Evolutionary conservation across 2,113 vertebrate species (phyloP), one percentile per base, ranked within the genome.

Genomic region (Dicaeum eximium): DNA sequence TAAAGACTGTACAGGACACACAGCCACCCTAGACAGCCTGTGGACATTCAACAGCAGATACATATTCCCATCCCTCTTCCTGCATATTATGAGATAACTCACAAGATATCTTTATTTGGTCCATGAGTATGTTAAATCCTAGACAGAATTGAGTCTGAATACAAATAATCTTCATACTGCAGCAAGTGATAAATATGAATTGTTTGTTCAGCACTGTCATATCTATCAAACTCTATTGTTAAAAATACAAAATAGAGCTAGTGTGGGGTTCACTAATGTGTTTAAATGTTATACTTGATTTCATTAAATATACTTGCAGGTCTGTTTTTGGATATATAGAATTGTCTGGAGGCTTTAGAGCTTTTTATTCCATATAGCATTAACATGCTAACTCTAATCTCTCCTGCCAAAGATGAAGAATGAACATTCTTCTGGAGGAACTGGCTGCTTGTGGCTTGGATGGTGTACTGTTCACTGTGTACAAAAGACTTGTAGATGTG

Each of bases 81-180:
- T 94, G 94, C 91, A 88, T 72, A 53, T 90, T 88, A 58, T 80
- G 83, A 97, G 94, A 95, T 96, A 95, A 69, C 84, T 96, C 93
- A 92, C 67, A 94, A 95, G 93, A 78, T 86, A 6, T 47, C 86
- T 97, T 97, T 89, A 85, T 97, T 97, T 96, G 95, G 82, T 90
- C 92, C 74, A 51, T 73, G 77, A 89, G 78, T 53, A 67, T 80
- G 70, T 96, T 96, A 96, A 98, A 92, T 88, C 71, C 67, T 95
- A 83, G 48, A 74, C 84, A 91, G 95, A 88, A 81, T 2, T 77
- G 93, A 92, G 87, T 66, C 54, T 53, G 95, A 95, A 95, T 96
- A 91, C 95, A 96, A 97, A 97, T 96, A 86, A 50, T 84, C 70
- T 90, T 97, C 74, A 61, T 74, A 64, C 80, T 93, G 91, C 92